phyloP scores from a whole-genome alignment of 2,888 invertebrate genomes.

The Drosophila mimetica region DNA sequence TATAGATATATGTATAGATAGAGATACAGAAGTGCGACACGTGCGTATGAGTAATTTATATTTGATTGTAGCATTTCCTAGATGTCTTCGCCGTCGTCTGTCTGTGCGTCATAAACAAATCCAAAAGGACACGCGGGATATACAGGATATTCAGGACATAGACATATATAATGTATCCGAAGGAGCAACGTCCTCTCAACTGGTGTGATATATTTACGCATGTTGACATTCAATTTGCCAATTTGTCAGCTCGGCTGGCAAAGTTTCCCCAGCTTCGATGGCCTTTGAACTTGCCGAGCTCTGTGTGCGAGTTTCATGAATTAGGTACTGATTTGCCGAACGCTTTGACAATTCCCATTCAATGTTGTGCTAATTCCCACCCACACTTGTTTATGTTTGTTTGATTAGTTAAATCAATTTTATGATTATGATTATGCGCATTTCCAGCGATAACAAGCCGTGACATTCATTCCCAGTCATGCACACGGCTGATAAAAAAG shows the following conservation, averaged over 20 bases:
- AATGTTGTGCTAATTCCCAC: conserved; percentile 70
- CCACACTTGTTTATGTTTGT: conserved; percentile 45
- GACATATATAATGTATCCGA: background rate
- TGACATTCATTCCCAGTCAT: conserved; percentile 50
- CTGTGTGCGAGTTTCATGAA: conserved; percentile 62
- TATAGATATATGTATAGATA: conserved; percentile 2
- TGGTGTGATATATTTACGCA: conserved; percentile 73
- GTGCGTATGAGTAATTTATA: conserved; percentile 73
- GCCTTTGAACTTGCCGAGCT: conserved; percentile 52
- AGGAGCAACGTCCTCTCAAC: conserved; percentile 23
- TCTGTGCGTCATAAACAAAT: conserved; percentile 74
- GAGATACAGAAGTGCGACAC: conserved; percentile 46
- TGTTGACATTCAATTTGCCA: conserved; percentile 81
- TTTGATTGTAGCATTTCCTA: conserved; percentile 62
- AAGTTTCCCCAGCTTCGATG: conserved; percentile 68
- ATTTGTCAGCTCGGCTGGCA: conserved; percentile 59
- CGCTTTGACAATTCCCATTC: conserved; percentile 52
- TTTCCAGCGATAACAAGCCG: conserved; percentile 41
- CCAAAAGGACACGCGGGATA: conserved; percentile 59
- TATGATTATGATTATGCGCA: conserved; percentile 63
- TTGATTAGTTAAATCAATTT: conserved; percentile 77
- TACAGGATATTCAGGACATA: background rate
- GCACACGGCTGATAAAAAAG: conserved; percentile 50
- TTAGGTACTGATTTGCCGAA: conserved; percentile 72
- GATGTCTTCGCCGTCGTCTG: conserved; percentile 18